These are phyloP conservation scores for Stictocephala bisonia DNA, from an alignment of 2,888 invertebrate genomes.

Conservation along the genomic window DNA sequence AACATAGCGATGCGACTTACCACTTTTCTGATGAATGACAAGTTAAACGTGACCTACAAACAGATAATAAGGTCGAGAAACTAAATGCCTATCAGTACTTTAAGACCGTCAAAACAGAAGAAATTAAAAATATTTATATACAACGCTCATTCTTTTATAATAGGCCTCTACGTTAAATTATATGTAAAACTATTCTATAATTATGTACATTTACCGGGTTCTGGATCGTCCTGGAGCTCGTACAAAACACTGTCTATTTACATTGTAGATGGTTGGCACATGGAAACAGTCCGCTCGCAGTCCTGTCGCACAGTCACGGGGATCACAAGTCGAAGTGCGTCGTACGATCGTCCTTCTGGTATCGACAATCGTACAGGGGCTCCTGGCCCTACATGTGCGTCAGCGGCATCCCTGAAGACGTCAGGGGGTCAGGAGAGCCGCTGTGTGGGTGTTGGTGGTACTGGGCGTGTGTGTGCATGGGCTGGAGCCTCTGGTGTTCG, in stretches of 20 bases:
- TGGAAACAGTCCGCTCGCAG: slow-evolving; percentile 35
- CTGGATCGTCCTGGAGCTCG: slow-evolving; percentile 23
- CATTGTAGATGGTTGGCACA: slow-evolving; percentile 55
- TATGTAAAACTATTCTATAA: slow-evolving; percentile 18
- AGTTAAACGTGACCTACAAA: slow-evolving; percentile 19
- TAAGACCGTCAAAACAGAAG: slow-evolving; percentile 14
- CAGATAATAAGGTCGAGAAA: too few species aligned
- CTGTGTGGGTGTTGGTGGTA: slow-evolving; percentile 73
- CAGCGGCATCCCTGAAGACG: slow-evolving; percentile 66
- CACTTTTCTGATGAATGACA: too few species aligned
- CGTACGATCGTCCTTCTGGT: slow-evolving; percentile 45
- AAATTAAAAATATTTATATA: slow-evolving; percentile 21
- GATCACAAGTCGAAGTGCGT: slow-evolving; percentile 56
- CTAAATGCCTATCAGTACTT: background rate
- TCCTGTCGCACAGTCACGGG: slow-evolving; percentile 18
- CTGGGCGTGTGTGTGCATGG: slow-evolving; percentile 61
- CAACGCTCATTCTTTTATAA: background rate
- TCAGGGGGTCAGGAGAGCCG: slow-evolving; percentile 71
- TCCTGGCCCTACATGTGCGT: slow-evolving; percentile 73
- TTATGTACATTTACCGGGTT: slow-evolving; percentile 36
- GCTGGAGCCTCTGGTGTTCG: slow-evolving; percentile 58
- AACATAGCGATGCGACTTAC: slow-evolving; percentile 8
- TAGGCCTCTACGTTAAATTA: slow-evolving; percentile 32
- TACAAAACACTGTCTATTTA: slow-evolving; percentile 48
- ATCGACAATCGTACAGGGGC: slow-evolving; percentile 54